Base-by-base conservation (phyloP, 2,113 vertebrate species). In the Cottus gobio region DNA sequence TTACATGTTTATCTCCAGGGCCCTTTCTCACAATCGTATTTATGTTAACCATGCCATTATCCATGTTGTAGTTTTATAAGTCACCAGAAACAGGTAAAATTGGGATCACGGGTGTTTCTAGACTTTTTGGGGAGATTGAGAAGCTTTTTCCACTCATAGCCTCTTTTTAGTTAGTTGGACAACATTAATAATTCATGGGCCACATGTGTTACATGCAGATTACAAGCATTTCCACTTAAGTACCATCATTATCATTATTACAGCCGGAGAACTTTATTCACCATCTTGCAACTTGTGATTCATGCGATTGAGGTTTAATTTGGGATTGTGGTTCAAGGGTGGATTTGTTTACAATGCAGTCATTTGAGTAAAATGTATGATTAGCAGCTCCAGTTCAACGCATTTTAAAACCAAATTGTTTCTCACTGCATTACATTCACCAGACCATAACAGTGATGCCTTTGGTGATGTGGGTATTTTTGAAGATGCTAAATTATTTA, bases 141-240 rank as follows among this genome's bases (percentile, higher is more conserved):
- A 34, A 13, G 20, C 44, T 83, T 81, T 75, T 83, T 83, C 82
- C 74, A 70, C 75, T 75, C 42, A 12, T 65, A 78, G 48, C 39
- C 69, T 76, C 58, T 72, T 65, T 75, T 79, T 24, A 80, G 22
- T 85, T 73, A 77, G 63, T 65, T 71, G 77, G 57, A 24, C 52
- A 77, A 39, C 85, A 92, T 92, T 85, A 90, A 93, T 92, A 90
- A 93, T 91, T 93, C 82, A 93, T 87, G 87, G 69, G 18, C 83
- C 85, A 90, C 86, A 86, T 89, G 79, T 92, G 75, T 85, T 83
- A 67, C 70, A 88, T 80, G 73, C 77, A 88, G 79, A 91, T 80
- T 83, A 83, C 78, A 84, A 84, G 74, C 79, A 81, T 88, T 70
- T 83, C 65, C 74, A 78, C 77, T 70, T 61, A 90, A 90, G 73